Conservation (phyloP, 1,140 invertebrate species). For the Drosophila bifasciata region DNA sequence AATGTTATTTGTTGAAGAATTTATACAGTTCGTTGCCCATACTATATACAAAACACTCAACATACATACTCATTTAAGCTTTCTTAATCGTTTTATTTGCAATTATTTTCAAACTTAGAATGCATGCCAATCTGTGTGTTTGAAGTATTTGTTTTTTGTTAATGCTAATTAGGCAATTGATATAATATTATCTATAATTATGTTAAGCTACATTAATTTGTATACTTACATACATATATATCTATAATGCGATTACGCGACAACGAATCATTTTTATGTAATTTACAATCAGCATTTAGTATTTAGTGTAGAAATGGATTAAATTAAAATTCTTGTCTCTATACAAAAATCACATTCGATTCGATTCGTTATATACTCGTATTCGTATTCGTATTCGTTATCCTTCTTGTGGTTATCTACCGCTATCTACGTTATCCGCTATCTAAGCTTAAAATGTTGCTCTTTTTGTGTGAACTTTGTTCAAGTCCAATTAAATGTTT, state of each 20-base stretch:
- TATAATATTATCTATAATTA: constrained; percentile 35
- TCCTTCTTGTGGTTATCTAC: constrained; percentile 24
- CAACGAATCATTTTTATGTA: constrained; percentile 49
- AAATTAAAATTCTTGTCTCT: constrained; percentile 46
- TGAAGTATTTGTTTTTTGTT: constrained; percentile 37
- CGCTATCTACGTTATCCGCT: constrained; percentile 13
- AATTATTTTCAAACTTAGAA: constrained; percentile 47
- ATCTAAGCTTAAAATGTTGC: constrained; percentile 15
- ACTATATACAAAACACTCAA: too few relatives aligned
- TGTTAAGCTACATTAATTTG: constrained; percentile 38
- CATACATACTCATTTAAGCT: constrained; percentile 3
- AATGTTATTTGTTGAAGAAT: too few relatives aligned
- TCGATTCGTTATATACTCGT: constrained; percentile 49
- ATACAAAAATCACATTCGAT: constrained; percentile 72
- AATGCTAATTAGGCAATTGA: constrained; percentile 59
- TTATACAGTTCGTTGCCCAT: too few relatives aligned
- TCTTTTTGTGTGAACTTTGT: constrained; percentile 35
- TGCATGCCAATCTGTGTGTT: constrained; percentile 46
- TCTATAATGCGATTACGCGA: constrained; percentile 47
- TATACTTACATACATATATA: constrained; percentile 7
- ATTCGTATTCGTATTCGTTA: too few relatives aligned
- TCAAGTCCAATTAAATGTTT: constrained; percentile 42
- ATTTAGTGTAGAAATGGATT: constrained; percentile 48
- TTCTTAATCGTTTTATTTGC: constrained; percentile 40
- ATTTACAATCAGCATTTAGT: constrained; percentile 59